Evolutionary conservation across 1,140 invertebrate genomes (phyloP), one percentile per base, ranked within the genome.

Genomic region (Drosophila mojavensis): DNA sequence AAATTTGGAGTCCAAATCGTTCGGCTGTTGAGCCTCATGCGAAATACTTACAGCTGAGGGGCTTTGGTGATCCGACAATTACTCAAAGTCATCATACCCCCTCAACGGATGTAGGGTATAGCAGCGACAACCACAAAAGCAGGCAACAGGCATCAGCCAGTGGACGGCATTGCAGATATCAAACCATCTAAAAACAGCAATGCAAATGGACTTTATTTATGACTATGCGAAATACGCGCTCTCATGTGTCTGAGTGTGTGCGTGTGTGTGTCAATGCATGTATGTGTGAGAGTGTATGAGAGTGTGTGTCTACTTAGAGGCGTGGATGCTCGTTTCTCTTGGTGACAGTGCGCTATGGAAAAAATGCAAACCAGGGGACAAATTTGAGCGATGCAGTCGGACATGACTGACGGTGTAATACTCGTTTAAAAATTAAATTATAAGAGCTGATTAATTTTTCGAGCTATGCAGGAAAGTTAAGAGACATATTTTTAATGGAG

Each of bases 181-280:
- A 71, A 68, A 63, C 62, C 80, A 69, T 63, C 59, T 53, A 71
- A 64, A 51, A 62, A 74, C 76, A 73, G 66, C 70, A 82, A 75
- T 75, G 80, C 78, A 81, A 75, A 82, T 81, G 70, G 59, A 75
- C 70, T 78, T 82, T 82, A 82, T 81, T 82, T 78, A 82, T 82
- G 78, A 61, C 71, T 68, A 67, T 67, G 60, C 54, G 41, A 43
- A 69, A 78, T 50, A 63, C 67, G 43, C 53, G 45, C 10, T 9
- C 28, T 5, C 36, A 36, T 58, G 11, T 67, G 51, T 53, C 20
- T 73, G 51, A 13, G 33, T 17, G 20, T 39, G 11, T 63, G 24
- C 26, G 30, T 15, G 36, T 33, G 33, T 9, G 6, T 33, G 9
- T 9, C 0, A 24, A 3, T 33, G 33, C 9, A 6, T 50, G 15